Base-by-base conservation (phyloP, 2,797 vertebrate species). In the Brotula barbata region DNA sequence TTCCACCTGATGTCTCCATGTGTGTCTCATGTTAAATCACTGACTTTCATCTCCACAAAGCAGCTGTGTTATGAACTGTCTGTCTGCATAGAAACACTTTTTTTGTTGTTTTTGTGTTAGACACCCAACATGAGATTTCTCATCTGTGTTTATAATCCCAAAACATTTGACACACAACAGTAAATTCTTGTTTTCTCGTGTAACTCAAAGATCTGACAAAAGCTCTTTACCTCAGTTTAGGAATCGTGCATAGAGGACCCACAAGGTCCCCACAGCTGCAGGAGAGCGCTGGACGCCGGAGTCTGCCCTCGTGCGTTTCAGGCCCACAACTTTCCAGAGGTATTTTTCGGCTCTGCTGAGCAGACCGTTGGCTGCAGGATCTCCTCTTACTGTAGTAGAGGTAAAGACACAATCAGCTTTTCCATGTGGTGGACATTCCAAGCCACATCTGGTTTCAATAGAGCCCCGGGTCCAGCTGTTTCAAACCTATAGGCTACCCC, bases 381-480 rank as follows among this genome's bases (percentile, higher is more conserved):
- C 53, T 71, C 22, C 57, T 70, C 70, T 85, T 87, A 78, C 80
- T 64, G 75, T 74, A 72, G 75, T 74, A 72, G 79, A 80, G 52
- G 79, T 85, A 86, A 66, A 84, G 80, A 48, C 73, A 72, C 66
- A 77, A 74, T 90, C 87, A 88, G 73, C 72, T 84, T 90, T 90
- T 90, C 87, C 90, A 88, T 89, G 88, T 87, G 82, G 70, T 80
- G 80, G 77, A 82, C 85, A 89, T 88, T 88, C 84, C 81, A 65
- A 47, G 14, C 58, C 68, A 87, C 89, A 90, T 90, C 88, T 91
- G 89, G 64, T 90, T 89, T 75, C 49, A 80, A 83, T 89, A 87
- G 50, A 76, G 31, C 58, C 59, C 62, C 68, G 70, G 42, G 69
- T 84, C 87, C 87, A 90, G 82, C 87, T 89, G 87, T 80, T 89